Conservation (phyloP, 2,888 invertebrate genomes). For the Cephus rjabovi region DNA sequence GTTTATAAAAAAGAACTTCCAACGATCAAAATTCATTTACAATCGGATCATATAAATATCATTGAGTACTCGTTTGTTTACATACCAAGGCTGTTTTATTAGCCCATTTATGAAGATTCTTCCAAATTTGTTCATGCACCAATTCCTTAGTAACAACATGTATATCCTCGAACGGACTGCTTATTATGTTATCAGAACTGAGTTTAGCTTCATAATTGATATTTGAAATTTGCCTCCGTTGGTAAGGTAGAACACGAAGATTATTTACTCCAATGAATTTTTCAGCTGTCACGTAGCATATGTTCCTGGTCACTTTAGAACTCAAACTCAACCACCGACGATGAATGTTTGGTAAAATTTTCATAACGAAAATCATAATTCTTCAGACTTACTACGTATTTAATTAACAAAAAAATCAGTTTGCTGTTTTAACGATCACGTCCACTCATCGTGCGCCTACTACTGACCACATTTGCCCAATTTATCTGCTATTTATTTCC, state of each 20-base stretch:
- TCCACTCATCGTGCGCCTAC: not conserved
- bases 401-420: not conserved
- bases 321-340: not conserved
- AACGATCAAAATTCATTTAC: not conserved
- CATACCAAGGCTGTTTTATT: slow-evolving; percentile 73
- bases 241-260: not conserved
- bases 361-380: not conserved
- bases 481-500: not conserved
- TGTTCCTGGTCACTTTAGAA: not conserved
- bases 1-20: not conserved
- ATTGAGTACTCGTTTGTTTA: not conserved
- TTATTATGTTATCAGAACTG: slow-evolving; percentile 8
- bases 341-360: not conserved
- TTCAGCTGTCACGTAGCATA: not conserved
- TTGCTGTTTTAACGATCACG: not conserved
- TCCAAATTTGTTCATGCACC: slow-evolving; percentile 73
- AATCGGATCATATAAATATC: not conserved
- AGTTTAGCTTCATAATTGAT: not conserved
- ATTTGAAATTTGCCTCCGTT: not conserved
- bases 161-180: slow-evolving; percentile 27
- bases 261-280: not conserved
- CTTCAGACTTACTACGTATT: not conserved
- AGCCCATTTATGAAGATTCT: slow-evolving; percentile 74
- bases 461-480: not conserved
- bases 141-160: slow-evolving; percentile 11